Evolutionary conservation across 1,140 invertebrate genomes (phyloP), one percentile per base, ranked within the genome.

Genomic region (Drosophila navojoa): DNA sequence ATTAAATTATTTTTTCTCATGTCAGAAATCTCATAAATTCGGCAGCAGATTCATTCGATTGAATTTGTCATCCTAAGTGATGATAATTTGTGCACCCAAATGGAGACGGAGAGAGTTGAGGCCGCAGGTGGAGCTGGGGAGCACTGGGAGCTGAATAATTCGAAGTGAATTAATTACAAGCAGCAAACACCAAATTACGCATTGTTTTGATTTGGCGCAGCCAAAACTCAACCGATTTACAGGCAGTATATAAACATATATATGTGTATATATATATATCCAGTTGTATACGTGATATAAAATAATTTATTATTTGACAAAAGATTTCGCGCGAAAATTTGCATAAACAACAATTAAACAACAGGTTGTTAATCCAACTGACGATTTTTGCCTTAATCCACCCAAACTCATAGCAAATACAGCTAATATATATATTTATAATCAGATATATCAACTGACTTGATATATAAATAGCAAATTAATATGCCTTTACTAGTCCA

Each of bases 171-270:
- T 79, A 87, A 87, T 84, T 87, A 64, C 74, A 44, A 60, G 79
- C 82, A 69, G 4, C 35, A 73, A 82, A 87, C 82, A 87, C 82
- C 82, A 87, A 86, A 86, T 87, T 86, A 86, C 82, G 82, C 82
- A 79, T 68, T 81, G 66, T 70, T 74, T 77, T 49, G 62, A 40
- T n/a, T 29, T 47, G 44, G n/a, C 27, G 50, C 35, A 63, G 57
- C 45, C 64, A 66, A 53, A 57, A 64, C 25, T 52, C 45, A 50
- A 4, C 19, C 22, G 15, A 67, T 19, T 15, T 52, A 44, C 52
- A 59, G 5, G n/a, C 13, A 4, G 40, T 42, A n/a, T 42, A 16
- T 15, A 44, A 6, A 16, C 19, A 45, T 45, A 4, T 57, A 32
- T 35, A 27, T 7, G 29, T 15, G 40, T 47, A 40, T 42, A 19